Conservation (phyloP, 2,888 invertebrate genomes). For the Acanthosepion pharaonis region DNA sequence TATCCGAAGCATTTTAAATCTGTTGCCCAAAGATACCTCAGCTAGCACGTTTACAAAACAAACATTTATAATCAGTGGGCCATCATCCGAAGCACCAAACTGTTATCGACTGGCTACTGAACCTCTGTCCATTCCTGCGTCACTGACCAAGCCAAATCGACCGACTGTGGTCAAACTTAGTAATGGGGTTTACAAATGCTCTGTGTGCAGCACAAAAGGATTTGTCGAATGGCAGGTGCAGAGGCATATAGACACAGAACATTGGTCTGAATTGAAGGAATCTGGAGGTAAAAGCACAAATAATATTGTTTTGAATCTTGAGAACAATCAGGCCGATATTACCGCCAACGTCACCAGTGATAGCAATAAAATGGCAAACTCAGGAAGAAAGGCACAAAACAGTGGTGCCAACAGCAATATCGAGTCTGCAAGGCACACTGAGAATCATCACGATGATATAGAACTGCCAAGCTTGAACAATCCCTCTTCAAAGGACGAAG, state of each 20-base stretch:
- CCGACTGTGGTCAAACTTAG: conserved; percentile 44
- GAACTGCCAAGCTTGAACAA: not conserved
- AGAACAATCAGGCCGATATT: not conserved
- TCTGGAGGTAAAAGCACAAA: not conserved
- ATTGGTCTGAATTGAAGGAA: not conserved
- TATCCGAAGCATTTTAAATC: conserved; percentile 24
- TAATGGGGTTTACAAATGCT: conserved; percentile 44
- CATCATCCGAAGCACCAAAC: not conserved
- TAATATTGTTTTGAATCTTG: conserved; percentile 35
- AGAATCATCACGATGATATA: not conserved
- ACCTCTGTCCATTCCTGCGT: conserved; percentile 21
- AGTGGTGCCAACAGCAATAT: not conserved
- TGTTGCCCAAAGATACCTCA: not conserved
- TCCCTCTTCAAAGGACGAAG: conserved; percentile 16
- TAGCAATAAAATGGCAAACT: not conserved
- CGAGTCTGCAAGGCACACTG: not conserved
- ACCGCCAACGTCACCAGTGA: too few relatives aligned
- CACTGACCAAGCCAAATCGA: conserved; percentile 34
- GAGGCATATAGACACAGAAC: conserved; percentile 42
- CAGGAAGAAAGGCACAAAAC: not conserved
- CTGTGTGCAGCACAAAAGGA: conserved; percentile 37
- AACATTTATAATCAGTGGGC: conserved; percentile 36
- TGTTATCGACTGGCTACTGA: conserved; percentile 17
- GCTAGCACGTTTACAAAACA: conserved; percentile 43
- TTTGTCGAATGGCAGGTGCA: conserved; percentile 42